Evolutionary conservation across 1,140 invertebrate genomes (phyloP).

Genomic region (Pomacea maculata): DNA sequence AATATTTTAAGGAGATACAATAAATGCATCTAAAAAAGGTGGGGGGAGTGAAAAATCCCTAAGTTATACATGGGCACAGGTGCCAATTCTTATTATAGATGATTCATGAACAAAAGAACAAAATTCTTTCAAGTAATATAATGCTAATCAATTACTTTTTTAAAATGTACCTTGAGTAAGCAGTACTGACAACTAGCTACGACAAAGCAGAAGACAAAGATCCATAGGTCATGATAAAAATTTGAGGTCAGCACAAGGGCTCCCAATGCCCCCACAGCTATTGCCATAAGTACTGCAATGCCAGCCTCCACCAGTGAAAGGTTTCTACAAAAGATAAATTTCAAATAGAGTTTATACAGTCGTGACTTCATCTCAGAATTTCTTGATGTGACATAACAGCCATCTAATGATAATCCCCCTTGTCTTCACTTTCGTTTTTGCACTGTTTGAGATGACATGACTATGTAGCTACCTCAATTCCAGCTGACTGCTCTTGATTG

Average conservation of each 20-base stretch:
- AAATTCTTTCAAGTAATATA: no score
- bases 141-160: no score
- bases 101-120: no score
- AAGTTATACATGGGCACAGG: no score
- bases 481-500: neutral
- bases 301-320: conserved; percentile 83
- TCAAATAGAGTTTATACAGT: neutral
- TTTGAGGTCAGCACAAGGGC: conserved; percentile 82
- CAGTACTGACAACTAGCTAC: conserved; percentile 98
- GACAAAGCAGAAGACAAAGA: conserved; percentile 96
- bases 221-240: conserved; percentile 91
- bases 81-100: no score
- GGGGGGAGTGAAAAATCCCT: no score
- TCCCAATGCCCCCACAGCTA: conserved; percentile 87
- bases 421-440: no score
- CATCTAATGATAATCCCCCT: neutral
- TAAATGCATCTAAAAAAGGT: no score
- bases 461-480: neutral
- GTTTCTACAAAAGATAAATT: conserved; percentile 71
- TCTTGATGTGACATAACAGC: neutral
- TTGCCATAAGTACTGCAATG: conserved; percentile 83
- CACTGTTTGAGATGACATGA: no score
- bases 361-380: neutral
- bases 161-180: conserved; percentile 77
- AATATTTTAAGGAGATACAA: no score